Percentiles rank a stretch among this genome's conserved stretches.
Conservation (phyloP, 2,113 vertebrate genomes). For the Pelvicachromis taeniatus region DNA sequence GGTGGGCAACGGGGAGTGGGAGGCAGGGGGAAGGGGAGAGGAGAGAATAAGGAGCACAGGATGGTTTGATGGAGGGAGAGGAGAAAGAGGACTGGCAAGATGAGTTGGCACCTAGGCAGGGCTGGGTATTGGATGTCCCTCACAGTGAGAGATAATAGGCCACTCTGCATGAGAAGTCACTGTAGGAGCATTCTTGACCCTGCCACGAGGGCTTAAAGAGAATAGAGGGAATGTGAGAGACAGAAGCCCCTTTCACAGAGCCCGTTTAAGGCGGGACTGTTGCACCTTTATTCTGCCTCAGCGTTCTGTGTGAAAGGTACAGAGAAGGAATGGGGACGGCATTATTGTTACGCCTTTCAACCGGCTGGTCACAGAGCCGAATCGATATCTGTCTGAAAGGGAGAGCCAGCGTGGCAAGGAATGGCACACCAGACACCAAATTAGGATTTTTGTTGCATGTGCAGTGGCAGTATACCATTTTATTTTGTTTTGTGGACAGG, state of each 20-base stretch:
- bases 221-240: slow-evolving; percentile 57
- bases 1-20: neutral
- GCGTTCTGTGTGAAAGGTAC: neutral
- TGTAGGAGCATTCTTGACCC: slow-evolving; percentile 81
- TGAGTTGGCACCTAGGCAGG: slow-evolving; percentile 76
- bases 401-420: neutral
- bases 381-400: neutral
- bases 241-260: neutral
- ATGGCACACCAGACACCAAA: neutral
- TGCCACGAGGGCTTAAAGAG: slow-evolving; percentile 63
- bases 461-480: neutral
- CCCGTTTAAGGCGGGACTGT: neutral
- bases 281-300: neutral
- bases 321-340: neutral
- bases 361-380: neutral
- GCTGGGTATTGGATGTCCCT: slow-evolving; percentile 82
- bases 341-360: neutral
- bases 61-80: neutral
- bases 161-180: slow-evolving; percentile 68
- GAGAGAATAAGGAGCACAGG: slow-evolving; percentile 12
- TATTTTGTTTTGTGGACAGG: neutral
- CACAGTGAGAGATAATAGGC: slow-evolving; percentile 77
- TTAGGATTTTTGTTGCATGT: neutral
- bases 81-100: slow-evolving; percentile 45
- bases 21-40: neutral